Evolutionary conservation across 2,888 invertebrate genomes (phyloP), one percentile per base, ranked within the genome.

Genomic region (Willowsia nigromaculata): DNA sequence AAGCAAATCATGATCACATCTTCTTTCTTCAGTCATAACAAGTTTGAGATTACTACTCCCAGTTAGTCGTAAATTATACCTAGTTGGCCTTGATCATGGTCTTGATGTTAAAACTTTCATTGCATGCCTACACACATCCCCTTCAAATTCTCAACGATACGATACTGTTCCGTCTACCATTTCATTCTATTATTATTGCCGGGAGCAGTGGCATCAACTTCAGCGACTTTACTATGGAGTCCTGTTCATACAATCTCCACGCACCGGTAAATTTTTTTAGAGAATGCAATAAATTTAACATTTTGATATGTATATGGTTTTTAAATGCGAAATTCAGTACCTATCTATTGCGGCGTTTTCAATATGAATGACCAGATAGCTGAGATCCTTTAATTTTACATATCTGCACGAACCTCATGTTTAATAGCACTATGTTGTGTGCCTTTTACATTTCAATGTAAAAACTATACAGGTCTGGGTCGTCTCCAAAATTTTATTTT

Each of bases 41-140:
- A 85, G 80, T 27, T 59, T n/a, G 37, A 37, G 37, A 5, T 59
- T n/a, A n/a, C n/a, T n/a, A n/a, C n/a, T n/a, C n/a, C n/a, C n/a
- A n/a, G n/a, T n/a, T 80, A n/a, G 59, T 15, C 25, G 47, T 82
- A 47, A 65, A 65, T 82, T 25, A 43, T 62, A 27, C 43, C n/a
- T 68, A 37, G 76, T 83, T 88, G 76, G 88, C 88, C 88, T 88
- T 88, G 88, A 87, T 87, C 88, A 76, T 88, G 88, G 76, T 88
- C 53, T 50, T 74, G 40, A n/a, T 27, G 47, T 27, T 9, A 13
- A 74, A 85, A 82, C 87, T 88, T 88, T 88, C 87, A 30, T 82
- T 80, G 50, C 71, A 50, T 74, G 59, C 43, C 59, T 74, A 11
- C 13, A 13, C 4, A n/a, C n/a, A 33, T 37, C 18, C 9, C n/a